Conservation (phyloP, 2,113 vertebrate genomes). For the Mesitornis unicolor region DNA sequence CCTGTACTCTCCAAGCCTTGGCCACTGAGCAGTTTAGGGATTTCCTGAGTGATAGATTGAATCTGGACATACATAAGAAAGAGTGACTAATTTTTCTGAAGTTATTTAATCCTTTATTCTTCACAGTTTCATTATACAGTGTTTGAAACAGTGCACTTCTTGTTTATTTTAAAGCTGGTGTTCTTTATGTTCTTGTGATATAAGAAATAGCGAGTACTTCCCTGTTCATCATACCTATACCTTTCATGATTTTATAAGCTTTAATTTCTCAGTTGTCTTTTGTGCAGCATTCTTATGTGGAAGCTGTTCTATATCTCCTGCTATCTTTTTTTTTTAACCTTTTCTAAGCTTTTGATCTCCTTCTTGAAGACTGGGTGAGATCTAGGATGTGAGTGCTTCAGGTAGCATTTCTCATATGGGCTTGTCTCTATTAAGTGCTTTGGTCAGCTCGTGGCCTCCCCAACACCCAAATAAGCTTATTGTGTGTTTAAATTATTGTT, state of each 20-base stretch:
- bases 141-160: not conserved
- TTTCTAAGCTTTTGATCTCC: not conserved
- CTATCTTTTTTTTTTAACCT: not conserved
- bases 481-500: not conserved
- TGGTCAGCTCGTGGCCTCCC: not conserved
- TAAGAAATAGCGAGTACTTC: not conserved
- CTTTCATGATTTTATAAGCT: not conserved
- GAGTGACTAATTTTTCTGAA: not conserved
- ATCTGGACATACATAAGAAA: not conserved
- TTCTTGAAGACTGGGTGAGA: not conserved
- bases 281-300: not conserved
- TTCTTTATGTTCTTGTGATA: not conserved
- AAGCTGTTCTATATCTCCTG: not conserved
- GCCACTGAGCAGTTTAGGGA: not conserved
- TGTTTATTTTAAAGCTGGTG: not conserved
- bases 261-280: not conserved
- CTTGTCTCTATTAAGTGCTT: not conserved
- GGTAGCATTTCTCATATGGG: not conserved
- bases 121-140: not conserved
- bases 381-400: not conserved
- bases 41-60: not conserved
- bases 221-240: not conserved
- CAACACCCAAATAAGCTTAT: not conserved
- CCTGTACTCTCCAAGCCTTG: rapidly evolving
- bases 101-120: not conserved